These are phyloP conservation scores for Podiceps cristatus DNA, from an alignment of 2,113 vertebrate species.

Conservation along the genomic window DNA sequence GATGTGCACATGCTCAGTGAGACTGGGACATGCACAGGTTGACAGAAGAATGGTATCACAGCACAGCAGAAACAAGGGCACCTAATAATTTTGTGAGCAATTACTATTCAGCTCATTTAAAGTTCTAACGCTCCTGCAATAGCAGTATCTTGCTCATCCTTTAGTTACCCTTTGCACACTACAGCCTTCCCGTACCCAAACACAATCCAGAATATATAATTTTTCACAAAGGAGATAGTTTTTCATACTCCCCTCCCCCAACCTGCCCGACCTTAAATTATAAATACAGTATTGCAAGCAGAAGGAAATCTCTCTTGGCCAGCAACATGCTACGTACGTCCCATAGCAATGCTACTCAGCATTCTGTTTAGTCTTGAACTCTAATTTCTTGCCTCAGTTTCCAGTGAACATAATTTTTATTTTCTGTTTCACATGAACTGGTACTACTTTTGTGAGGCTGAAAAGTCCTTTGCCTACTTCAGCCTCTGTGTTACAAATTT, in stretches of 20 bases:
- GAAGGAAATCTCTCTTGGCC: background rate
- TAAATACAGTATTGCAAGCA: background rate
- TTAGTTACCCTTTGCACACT: background rate
- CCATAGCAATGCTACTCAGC: background rate
- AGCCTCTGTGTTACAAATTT: background rate
- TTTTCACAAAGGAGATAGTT: background rate
- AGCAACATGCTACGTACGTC: background rate
- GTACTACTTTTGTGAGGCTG: background rate
- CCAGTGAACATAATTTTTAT: background rate
- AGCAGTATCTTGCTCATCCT: background rate
- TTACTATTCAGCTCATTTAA: background rate
- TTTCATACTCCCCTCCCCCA: background rate
- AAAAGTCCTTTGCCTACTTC: background rate
- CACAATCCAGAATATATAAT: background rate
- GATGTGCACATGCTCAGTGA: background rate
- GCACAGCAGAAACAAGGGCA: background rate
- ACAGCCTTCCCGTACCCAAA: background rate
- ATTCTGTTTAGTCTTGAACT: background rate
- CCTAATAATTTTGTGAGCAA: accelerated
- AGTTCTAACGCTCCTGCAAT: background rate
- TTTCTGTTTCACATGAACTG: background rate
- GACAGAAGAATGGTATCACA: background rate
- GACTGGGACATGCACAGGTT: background rate
- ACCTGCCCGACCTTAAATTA: background rate
- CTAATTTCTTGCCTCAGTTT: background rate